Percentiles rank a stretch among this genome's conserved stretches.
Conservation (phyloP, 2,797 vertebrate genomes). For the Mycteria americana region DNA sequence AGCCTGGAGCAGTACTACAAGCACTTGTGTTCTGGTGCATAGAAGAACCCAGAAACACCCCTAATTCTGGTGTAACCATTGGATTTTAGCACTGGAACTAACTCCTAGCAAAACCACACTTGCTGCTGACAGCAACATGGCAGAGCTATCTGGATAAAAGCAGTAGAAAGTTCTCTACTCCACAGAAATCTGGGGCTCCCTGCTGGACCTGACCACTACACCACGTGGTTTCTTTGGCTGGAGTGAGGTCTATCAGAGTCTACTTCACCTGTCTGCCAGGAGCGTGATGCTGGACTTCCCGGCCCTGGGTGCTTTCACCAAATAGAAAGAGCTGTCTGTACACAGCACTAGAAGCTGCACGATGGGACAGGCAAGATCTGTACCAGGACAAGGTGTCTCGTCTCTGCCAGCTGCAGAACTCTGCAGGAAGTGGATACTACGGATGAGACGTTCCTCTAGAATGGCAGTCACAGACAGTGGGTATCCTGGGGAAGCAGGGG, state of each 20-base stretch:
- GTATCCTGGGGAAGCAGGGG: constrained; percentile 54
- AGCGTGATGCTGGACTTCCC: constrained; percentile 21
- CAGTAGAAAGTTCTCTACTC: neutral
- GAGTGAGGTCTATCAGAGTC: neutral
- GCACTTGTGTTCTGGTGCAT: neutral
- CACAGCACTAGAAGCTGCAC: constrained; percentile 75
- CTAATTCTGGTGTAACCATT: neutral
- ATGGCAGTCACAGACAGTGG: constrained; percentile 65
- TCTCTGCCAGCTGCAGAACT: neutral
- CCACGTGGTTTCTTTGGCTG: neutral
- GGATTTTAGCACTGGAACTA: neutral
- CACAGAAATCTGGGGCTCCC: neutral
- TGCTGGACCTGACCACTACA: neutral
- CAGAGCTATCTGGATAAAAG: neutral
- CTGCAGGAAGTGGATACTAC: constrained; percentile 78
- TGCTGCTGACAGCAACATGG: neutral
- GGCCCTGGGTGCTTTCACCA: constrained; percentile 61
- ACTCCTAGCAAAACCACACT: neutral
- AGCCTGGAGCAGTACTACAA: neutral
- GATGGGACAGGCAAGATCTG: neutral
- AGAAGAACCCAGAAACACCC: neutral
- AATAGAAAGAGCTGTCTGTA: constrained; percentile 76
- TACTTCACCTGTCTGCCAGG: constrained; percentile 76
- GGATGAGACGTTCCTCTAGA: constrained; percentile 53
- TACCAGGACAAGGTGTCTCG: neutral